Conservation (phyloP, 2,797 vertebrate genomes). For the Cuculus canorus region DNA sequence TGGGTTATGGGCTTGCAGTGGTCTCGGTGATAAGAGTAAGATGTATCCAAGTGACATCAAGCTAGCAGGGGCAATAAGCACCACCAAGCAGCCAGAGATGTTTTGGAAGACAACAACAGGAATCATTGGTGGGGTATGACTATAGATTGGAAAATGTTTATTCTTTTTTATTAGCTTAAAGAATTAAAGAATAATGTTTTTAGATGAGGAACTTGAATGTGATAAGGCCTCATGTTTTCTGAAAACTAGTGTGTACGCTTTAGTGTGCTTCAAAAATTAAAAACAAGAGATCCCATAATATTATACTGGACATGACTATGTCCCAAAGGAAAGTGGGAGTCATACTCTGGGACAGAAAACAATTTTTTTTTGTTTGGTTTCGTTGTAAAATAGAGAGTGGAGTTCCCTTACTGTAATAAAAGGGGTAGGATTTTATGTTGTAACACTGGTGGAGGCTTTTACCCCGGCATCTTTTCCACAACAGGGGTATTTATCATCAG, state of each 20-base stretch:
- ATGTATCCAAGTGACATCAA: too few species aligned
- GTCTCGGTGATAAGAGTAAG: too few species aligned
- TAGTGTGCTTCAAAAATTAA: neutral
- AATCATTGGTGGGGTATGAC: neutral
- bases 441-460: too few species aligned
- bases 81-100: too few species aligned
- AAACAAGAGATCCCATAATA: rapidly evolving
- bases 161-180: neutral
- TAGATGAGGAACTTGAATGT: neutral
- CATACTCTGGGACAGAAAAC: too few species aligned
- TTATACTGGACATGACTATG: rapidly evolving
- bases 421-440: too few species aligned
- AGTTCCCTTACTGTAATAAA: rapidly evolving
- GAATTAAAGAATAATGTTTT: neutral
- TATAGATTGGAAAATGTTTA: neutral
- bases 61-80: neutral
- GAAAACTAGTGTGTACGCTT: rapidly evolving
- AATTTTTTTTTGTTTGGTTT: too few species aligned
- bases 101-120: neutral
- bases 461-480: too few species aligned
- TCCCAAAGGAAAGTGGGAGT: neutral
- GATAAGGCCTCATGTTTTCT: rapidly evolving
- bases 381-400: rapidly evolving
- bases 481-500: too few species aligned
- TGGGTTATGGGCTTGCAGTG: neutral